A percentile compares a stretch with the other conserved stretches of the same genome.
Conservation (phyloP, 2,113 vertebrate genomes). For the Catagonus wagneri region DNA sequence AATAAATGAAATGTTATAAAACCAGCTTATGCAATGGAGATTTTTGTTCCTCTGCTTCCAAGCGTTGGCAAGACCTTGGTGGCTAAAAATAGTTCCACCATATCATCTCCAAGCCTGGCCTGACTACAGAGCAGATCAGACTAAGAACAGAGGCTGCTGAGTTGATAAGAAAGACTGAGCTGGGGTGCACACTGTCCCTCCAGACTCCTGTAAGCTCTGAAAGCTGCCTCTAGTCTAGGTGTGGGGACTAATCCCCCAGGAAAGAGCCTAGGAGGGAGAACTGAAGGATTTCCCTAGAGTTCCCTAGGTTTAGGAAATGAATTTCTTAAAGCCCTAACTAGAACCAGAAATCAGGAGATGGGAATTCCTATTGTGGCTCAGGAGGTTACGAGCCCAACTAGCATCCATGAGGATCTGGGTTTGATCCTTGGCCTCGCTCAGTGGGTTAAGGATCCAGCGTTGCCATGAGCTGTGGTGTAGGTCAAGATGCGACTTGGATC, state of each 20-base stretch:
- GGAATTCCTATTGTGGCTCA: no score
- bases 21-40: not conserved
- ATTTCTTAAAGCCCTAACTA: conserved; percentile 35
- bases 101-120: not conserved
- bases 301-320: conserved; percentile 9
- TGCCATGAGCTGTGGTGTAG: no score
- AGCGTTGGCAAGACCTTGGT: not conserved
- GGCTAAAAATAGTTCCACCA: conserved; percentile 45
- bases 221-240: no score
- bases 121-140: not conserved
- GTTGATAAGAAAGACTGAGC: not conserved
- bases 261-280: not conserved
- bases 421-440: no score
- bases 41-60: conserved; percentile 4
- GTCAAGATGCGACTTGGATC: no score
- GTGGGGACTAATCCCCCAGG: not conserved
- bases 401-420: no score
- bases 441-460: no score
- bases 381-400: no score
- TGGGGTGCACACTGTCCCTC: not conserved
- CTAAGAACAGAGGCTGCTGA: conserved; percentile 60
- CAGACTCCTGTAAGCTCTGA: not conserved
- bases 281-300: not conserved
- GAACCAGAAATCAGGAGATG: not conserved
- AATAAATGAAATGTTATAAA: not conserved